These are phyloP conservation scores for Drosophila basisetae DNA, from an alignment of 2,888 invertebrate genomes.

Conservation along the genomic window DNA sequence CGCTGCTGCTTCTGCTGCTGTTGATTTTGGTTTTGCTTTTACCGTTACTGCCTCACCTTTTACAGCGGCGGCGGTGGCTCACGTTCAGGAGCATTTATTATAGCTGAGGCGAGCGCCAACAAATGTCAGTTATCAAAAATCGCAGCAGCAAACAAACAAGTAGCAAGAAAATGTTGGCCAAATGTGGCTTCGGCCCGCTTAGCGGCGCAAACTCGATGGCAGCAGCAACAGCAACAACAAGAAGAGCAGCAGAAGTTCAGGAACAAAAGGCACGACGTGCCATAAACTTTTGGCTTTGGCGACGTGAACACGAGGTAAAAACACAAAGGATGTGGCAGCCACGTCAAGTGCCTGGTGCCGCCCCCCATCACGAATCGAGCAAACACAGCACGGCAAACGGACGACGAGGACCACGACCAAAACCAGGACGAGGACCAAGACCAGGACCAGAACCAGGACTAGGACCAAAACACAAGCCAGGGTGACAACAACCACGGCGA, in stretches of 20 bases:
- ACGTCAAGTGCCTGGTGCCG: slow-evolving; percentile 59
- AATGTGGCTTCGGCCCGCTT: slow-evolving; percentile 29
- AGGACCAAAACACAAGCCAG: background rate
- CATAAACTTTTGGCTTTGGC: slow-evolving; percentile 74
- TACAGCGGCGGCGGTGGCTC: slow-evolving; percentile 3
- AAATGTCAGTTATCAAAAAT: slow-evolving; percentile 78
- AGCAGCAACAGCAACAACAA: slow-evolving; percentile 22
- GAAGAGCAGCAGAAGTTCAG: slow-evolving; percentile 17
- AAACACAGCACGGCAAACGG: slow-evolving; percentile 53
- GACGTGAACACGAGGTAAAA: slow-evolving; percentile 27
- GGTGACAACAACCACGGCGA: slow-evolving; percentile 25
- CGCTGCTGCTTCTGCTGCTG: background rate
- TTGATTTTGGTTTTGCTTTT: slow-evolving; percentile 2
- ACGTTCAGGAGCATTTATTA: slow-evolving; percentile 46
- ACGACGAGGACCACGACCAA: slow-evolving; percentile 19
- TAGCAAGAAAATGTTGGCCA: slow-evolving; percentile 74
- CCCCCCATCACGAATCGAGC: slow-evolving; percentile 65
- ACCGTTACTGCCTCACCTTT: background rate
- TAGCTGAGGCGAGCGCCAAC: slow-evolving; percentile 47
- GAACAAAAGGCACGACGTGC: slow-evolving; percentile 71
- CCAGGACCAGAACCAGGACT: background rate
- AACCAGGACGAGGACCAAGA: background rate
- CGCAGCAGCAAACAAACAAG: slow-evolving; percentile 73
- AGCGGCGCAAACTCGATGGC: slow-evolving; percentile 4
- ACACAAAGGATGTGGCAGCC: slow-evolving; percentile 45